These are phyloP conservation scores for Nymphalis c-album DNA, from an alignment of 2,888 invertebrate genomes.

Conservation along the genomic window DNA sequence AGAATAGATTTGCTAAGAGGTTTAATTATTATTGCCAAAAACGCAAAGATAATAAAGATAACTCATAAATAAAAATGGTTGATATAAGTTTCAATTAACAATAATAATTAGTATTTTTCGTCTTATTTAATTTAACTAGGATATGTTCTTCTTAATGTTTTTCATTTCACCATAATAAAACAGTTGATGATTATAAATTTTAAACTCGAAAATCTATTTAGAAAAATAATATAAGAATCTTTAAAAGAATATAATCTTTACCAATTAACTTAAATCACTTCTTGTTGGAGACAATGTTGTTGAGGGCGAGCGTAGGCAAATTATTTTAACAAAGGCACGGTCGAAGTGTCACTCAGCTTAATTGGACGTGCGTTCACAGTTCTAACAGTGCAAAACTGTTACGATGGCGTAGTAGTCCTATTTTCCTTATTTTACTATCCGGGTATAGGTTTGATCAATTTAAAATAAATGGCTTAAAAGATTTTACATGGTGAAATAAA, in stretches of 20 bases:
- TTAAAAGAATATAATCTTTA: slow-evolving; percentile 9
- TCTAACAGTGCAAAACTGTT: slow-evolving; percentile 38
- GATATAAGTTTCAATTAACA: too few species aligned
- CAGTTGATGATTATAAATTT: too few species aligned
- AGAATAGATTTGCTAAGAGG: background rate
- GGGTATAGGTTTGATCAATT: background rate
- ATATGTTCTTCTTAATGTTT: too few species aligned
- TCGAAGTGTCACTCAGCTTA: slow-evolving; percentile 39
- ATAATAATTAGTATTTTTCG: too few species aligned
- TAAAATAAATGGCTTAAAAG: too few species aligned
- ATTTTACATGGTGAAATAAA: too few species aligned
- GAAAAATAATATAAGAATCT: too few species aligned
- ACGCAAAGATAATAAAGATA: too few species aligned
- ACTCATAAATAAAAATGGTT: too few species aligned
- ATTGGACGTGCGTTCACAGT: slow-evolving; percentile 41
- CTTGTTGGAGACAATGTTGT: slow-evolving; percentile 29
- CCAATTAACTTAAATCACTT: slow-evolving; percentile 29
- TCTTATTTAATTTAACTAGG: too few species aligned
- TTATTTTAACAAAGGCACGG: slow-evolving; percentile 39
- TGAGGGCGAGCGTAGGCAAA: slow-evolving; percentile 31
- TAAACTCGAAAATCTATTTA: too few species aligned
- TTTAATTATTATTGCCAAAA: background rate
- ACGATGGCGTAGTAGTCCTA: slow-evolving; percentile 7
- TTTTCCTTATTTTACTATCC: background rate
- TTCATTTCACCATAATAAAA: too few species aligned